These are phyloP conservation scores for Rhizomys pruinosus DNA, from an alignment of 2,113 vertebrate species.

Conservation along the genomic window DNA sequence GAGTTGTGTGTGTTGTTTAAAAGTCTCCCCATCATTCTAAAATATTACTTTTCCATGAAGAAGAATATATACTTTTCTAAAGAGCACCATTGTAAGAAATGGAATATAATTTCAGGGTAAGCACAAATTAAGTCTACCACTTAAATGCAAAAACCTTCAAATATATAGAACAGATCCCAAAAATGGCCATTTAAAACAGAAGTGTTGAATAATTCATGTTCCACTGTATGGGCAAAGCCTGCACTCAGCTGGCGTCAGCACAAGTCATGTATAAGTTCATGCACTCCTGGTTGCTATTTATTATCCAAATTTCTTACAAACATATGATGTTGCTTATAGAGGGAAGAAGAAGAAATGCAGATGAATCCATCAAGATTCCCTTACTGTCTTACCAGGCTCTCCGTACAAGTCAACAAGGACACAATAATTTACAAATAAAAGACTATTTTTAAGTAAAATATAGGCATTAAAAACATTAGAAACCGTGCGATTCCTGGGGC, in stretches of 20 bases:
- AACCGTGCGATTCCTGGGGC: neutral
- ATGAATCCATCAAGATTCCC: constrained; percentile 28
- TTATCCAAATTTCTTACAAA: constrained; percentile 64
- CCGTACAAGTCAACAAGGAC: constrained; percentile 18
- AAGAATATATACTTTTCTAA: constrained; percentile 41
- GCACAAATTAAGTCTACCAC: constrained; percentile 53
- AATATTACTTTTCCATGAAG: constrained; percentile 4
- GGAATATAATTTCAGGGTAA: constrained; percentile 55
- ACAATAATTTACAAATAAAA: constrained; percentile 55
- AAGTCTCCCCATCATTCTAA: constrained; percentile 14
- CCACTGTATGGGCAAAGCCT: constrained; percentile 48
- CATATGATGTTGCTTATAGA: neutral
- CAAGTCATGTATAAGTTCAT: constrained; percentile 33
- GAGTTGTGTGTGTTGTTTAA: neutral
- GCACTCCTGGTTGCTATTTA: constrained; percentile 40
- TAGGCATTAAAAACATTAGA: no score
- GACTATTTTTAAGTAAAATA: neutral
- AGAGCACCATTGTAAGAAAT: constrained; percentile 41
- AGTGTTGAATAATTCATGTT: constrained; percentile 66
- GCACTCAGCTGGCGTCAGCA: neutral
- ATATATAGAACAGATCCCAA: constrained; percentile 55
- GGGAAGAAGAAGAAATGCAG: neutral
- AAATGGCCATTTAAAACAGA: constrained; percentile 60
- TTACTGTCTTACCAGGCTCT: neutral
- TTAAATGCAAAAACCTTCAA: constrained; percentile 55